Evolutionary conservation across 2,797 vertebrate genomes (phyloP), one percentile per base, ranked within the genome.

Genomic region (Pangasius djambal): DNA sequence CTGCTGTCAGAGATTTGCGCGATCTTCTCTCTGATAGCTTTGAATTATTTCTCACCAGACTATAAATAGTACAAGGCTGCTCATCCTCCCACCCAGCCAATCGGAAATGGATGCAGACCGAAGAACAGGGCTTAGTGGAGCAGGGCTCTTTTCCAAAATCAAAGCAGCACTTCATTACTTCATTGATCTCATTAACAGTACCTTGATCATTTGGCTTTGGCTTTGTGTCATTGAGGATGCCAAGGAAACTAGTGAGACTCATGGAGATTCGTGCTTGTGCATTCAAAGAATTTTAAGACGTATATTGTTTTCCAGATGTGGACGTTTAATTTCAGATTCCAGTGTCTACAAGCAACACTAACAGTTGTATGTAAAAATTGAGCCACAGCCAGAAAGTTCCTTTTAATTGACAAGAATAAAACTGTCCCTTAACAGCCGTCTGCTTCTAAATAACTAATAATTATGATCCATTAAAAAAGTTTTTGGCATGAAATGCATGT

Each of bases 41-140:
- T 92, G 89, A 92, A 92, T 92, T 92, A 92, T 92, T 92, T 92
- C 91, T 91, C 89, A 87, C 87, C 82, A 83, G 72, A 85, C 92
- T 92, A 92, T 92, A 91, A 92, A 92, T 92, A 92, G 92, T 81
- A 52, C 74, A 48, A 52, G 79, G 81, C 86, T 87, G 88, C 83
- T 79, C 86, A 61, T 91, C 65, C 81, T 84, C 89, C 89, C 86
- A 90, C 89, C 84, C 86, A 86, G 89, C 72, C 72, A 83, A 15
- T 89, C 59, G 89, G 88, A 90, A 89, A 90, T 79, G 81, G 78
- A 89, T 86, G 88, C 83, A 84, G 86, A 78, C 84, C 61, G 31
- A 77, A 89, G 89, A 77, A 89, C 83, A 48, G 88, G 63, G 88
- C 81, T 74, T 85, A 88, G 86, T 88, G 84, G 72, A 87, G 67